Conservation (phyloP, 2,113 vertebrate genomes). For the Crotophaga sulcirostris region DNA sequence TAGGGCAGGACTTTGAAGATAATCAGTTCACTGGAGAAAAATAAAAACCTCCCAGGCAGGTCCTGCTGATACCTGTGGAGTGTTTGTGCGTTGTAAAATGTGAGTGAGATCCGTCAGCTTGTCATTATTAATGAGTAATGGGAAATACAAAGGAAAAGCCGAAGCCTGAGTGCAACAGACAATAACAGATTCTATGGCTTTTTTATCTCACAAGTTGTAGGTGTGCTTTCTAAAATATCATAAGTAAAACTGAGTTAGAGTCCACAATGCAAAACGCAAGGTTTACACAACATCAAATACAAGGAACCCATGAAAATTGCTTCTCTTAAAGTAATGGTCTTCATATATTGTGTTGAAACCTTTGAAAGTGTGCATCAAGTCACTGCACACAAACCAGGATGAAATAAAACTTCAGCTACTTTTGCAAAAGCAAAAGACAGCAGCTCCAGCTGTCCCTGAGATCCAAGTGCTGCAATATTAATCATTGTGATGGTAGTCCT, state of each 20-base stretch:
- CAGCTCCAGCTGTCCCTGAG: not conserved
- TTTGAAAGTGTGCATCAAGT: not conserved
- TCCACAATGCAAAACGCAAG: not conserved
- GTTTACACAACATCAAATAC: not conserved
- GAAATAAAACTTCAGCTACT: conserved; percentile 30
- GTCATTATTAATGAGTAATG: not conserved
- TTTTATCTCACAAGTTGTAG: not conserved
- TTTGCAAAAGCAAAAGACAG: not conserved
- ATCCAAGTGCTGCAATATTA: not conserved
- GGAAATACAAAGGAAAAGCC: not conserved
- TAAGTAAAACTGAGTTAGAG: not conserved
- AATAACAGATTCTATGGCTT: not conserved
- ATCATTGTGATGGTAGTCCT: not conserved
- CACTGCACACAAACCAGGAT: conserved; percentile 1
- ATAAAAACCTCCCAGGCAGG: not conserved
- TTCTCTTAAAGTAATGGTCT: not conserved
- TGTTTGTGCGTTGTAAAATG: not conserved
- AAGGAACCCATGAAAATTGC: not conserved
- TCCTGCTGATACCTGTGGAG: not conserved
- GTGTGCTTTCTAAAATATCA: not conserved
- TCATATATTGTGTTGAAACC: not conserved
- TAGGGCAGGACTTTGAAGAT: not conserved
- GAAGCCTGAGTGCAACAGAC: not conserved
- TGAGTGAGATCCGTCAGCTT: not conserved
- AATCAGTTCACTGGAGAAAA: not conserved